Evolutionary conservation across 2,113 vertebrate genomes (phyloP), one percentile per base, ranked within the genome.

Genomic region (Etheostoma cragini): DNA sequence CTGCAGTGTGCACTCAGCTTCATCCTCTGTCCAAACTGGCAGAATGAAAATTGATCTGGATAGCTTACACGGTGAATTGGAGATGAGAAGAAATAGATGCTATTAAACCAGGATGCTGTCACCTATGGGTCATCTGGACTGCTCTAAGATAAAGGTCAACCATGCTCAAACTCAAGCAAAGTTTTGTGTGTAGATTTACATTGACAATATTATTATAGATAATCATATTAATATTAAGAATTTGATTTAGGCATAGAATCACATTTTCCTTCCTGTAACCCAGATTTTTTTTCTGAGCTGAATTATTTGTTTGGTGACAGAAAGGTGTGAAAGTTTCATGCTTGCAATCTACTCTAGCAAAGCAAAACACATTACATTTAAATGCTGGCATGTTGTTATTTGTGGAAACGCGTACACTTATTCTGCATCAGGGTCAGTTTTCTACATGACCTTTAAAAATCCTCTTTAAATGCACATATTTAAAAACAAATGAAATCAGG

Each of bases 391-490:
- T 53, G 66, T 52, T 79, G 54, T 22, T 78, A 63, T 80, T 81
- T 56, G 66, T 79, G 61, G 60, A 82, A 89, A 80, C 38, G 38
- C 52, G 49, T 56, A 68, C 47, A 70, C 64, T 33, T 67, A 64
- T 67, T 79, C 45, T 45, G 45, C 76, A 69, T 2, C 5, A 14
- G 53, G 81, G 80, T 88, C 66, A 78, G 50, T 80, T 78, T 82
- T 46, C 63, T 60, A 71, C 67, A 2, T 85, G 85, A 89, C 89
- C 87, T 91, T 91, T 88, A 58, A 90, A 90, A 89, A 78, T 61
- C 68, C 86, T 85, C 74, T 91, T 83, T 85, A 89, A 90, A 86
- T 84, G 85, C 77, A 85, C 87, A 90, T 86, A 88, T 91, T 88
- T 87, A 85, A 91, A 86, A 90, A 86, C 57, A 86, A 89, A 87